Evolutionary conservation across 1,140 invertebrate species (phyloP), one percentile per base, ranked within the genome.

Genomic region (Drosophila orena): DNA sequence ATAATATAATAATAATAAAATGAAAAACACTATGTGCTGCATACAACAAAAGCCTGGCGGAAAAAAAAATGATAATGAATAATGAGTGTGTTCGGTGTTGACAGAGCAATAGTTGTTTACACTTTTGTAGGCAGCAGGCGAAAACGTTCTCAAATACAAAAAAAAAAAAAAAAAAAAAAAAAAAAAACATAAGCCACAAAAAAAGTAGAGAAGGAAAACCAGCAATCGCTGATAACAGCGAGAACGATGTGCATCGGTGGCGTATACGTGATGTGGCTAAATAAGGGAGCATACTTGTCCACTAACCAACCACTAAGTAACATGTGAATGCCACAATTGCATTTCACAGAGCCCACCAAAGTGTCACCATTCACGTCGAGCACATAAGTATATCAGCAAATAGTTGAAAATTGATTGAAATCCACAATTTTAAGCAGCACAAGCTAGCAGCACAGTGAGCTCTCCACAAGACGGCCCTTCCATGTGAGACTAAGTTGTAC

Each of bases 261-360:
- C 64, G 64, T 49, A 68, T 68, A 68, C 64, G 64, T 46, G 60
- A 65, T 68, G 24, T 64, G 59, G 60, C 55, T 59, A 35, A 44
- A 60, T 44, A 64, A 44, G 55, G 54, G 38, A 58, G 15, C 43
- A 20, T 6, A 12, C 42, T 57, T 27, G 30, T 30, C 7, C 30
- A 8, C 30, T 30, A 30, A 30, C 8, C 8, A 8, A 30, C 7
- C 30, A 8, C 30, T 30, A 30, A 30, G 2, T 10, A 8, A 30
- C 8, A 30, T 4, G 14, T 11, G 24, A 15, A 49, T 30, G 3
- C 46, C n/a, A 27, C 24, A 49, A 50, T 15, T 30, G 47, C 47
- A 50, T 15, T 17, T 10, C n/a, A 50, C n/a, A 34, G n/a, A 34
- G 4, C n/a, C 27, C 47, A 34, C 7, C 47, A 50, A 50, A 50